A percentile compares a stretch with the other conserved stretches of the same genome.
Conservation (phyloP, 1,140 invertebrate genomes). For the Pygmarrhopalites habei region DNA sequence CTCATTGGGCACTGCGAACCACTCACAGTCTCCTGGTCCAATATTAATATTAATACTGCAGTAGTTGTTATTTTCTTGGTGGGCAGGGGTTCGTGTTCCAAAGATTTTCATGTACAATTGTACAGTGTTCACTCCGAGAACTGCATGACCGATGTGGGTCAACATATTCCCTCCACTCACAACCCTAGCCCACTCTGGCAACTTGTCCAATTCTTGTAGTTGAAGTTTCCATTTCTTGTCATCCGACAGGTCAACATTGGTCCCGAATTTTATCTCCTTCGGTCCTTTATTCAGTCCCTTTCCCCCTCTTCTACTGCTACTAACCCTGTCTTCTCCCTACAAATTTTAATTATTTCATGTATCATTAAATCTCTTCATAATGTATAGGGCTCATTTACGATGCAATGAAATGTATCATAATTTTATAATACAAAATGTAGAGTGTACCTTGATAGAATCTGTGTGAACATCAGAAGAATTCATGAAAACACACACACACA, state of each 20-base stretch:
- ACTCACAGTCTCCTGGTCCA: constrained; percentile 55
- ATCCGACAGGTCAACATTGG: constrained; percentile 53
- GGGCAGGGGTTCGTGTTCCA: constrained; percentile 46
- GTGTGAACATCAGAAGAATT: too few species aligned
- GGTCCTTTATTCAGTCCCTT: not conserved
- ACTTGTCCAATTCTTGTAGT: constrained; percentile 49
- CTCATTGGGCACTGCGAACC: constrained; percentile 51
- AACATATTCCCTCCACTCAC: constrained; percentile 46
- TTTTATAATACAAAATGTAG: not conserved
- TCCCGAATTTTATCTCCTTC: constrained; percentile 51
- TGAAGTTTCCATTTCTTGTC: constrained; percentile 46
- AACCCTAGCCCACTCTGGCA: constrained; percentile 50
- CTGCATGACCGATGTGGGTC: constrained; percentile 50
- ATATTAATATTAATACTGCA: constrained; percentile 54
- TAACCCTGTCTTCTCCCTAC: not conserved
- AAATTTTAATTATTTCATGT: not conserved
- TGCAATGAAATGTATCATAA: not conserved
- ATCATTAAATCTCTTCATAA: not conserved
- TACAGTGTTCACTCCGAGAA: constrained; percentile 54
- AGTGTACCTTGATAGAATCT: not conserved
- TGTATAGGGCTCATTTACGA: not conserved
- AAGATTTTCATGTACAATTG: constrained; percentile 53
- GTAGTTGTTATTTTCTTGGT: constrained; percentile 54
- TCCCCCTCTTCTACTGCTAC: not conserved
- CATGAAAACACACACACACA: too few species aligned